Percentiles rank a stretch among this genome's conserved stretches.
Evolutionary conservation across 2,113 vertebrate species (phyloP).

Genomic region (Capreolus pygargus): DNA sequence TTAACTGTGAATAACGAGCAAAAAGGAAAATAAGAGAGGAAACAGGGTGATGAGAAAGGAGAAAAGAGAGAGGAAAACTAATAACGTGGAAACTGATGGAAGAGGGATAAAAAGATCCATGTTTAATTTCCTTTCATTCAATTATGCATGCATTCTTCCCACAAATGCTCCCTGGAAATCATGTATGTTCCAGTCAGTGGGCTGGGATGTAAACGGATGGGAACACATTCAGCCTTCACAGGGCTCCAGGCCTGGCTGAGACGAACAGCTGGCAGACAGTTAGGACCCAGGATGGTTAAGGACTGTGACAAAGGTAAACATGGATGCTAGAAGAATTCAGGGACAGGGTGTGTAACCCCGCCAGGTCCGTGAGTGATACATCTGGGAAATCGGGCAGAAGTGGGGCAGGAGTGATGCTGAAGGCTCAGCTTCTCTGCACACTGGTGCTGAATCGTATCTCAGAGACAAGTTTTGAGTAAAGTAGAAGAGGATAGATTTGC

Average conservation of each 20-base stretch:
- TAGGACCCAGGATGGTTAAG: not conserved
- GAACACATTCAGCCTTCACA: not conserved
- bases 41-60: not conserved
- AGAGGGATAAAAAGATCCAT: not conserved
- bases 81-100: not conserved
- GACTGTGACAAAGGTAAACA: not conserved
- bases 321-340: not conserved
- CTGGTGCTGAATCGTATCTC: not conserved
- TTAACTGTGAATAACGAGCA: not conserved
- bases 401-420: too few relatives aligned
- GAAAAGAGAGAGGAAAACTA: not conserved
- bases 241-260: not conserved
- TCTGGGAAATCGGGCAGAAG: not conserved
- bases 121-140: conserved; percentile 31
- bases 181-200: not conserved
- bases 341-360: not conserved
- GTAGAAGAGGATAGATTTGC: not conserved
- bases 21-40: not conserved
- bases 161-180: not conserved
- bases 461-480: not conserved
- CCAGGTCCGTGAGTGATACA: not conserved
- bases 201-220: not conserved
- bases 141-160: not conserved
- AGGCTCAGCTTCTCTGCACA: not conserved
- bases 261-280: not conserved